Evolutionary conservation across 2,888 invertebrate species (phyloP).

Genomic region (Epinotia brunnichana): DNA sequence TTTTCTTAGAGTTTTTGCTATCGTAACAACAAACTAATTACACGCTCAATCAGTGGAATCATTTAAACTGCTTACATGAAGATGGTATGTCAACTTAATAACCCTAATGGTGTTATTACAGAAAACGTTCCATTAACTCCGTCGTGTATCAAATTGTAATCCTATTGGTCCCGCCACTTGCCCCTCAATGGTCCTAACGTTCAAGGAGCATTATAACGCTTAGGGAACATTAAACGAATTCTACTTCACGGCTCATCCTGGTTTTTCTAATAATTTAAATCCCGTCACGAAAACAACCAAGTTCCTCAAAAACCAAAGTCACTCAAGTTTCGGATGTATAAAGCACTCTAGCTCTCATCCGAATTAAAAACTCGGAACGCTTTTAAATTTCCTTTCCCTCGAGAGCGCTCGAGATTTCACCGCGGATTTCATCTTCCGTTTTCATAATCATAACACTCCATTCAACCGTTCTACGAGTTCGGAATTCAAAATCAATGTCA

Average conservation of each 20-base stretch:
- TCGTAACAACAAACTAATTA: not conserved
- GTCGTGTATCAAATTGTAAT: slow-evolving; percentile 30
- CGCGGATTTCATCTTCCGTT: slow-evolving; percentile 15
- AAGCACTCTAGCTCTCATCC: not conserved
- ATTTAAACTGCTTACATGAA: not conserved
- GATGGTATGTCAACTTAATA: slow-evolving; percentile 8
- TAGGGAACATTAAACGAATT: slow-evolving; percentile 19
- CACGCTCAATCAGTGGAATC: not conserved
- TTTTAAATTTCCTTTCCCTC: slow-evolving; percentile 20
- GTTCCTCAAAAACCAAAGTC: not conserved
- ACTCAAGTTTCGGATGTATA: not conserved
- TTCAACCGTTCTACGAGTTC: slow-evolving; percentile 52
- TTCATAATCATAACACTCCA: slow-evolving; percentile 24
- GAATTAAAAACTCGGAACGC: slow-evolving; percentile 2
- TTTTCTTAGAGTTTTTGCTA: not conserved
- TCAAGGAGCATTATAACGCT: slow-evolving; percentile 25
- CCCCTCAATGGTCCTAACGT: slow-evolving; percentile 25
- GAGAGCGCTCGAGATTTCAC: slow-evolving; percentile 20
- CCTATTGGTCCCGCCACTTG: slow-evolving; percentile 35
- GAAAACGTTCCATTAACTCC: slow-evolving; percentile 23
- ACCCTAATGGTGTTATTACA: slow-evolving; percentile 20
- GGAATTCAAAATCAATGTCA: slow-evolving; percentile 70
- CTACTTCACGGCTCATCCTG: slow-evolving; percentile 26
- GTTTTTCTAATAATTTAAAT: slow-evolving; percentile 3
- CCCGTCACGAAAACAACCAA: not conserved